A percentile compares a stretch with the other conserved stretches of the same genome.
phyloP scores from a whole-genome alignment of 2,113 vertebrate genomes.

The Cololabis saira region DNA sequence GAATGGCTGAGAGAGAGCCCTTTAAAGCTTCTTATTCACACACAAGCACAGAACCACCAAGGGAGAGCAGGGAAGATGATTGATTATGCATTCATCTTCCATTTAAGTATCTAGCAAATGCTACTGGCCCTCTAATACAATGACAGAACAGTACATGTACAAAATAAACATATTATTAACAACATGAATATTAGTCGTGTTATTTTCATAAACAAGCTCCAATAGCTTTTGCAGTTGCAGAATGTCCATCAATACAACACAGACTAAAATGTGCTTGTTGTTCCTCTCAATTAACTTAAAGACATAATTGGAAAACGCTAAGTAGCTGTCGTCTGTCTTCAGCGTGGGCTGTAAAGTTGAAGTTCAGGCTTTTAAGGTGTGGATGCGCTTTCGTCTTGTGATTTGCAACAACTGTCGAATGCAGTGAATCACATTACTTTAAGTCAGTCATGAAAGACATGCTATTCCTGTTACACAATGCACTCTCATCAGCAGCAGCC shows the following conservation, averaged over 20 bases:
- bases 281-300: slow-evolving; percentile 73
- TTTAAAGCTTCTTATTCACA: slow-evolving; percentile 37
- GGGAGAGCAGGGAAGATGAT: slow-evolving; percentile 1
- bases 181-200: slow-evolving; percentile 45
- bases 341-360: slow-evolving; percentile 47
- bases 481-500: slow-evolving; percentile 40
- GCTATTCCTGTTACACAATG: slow-evolving; percentile 55
- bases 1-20: slow-evolving; percentile 60
- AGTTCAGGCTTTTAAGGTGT: slow-evolving; percentile 59
- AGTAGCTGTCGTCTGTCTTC: slow-evolving; percentile 62
- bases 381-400: slow-evolving; percentile 23
- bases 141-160: slow-evolving; percentile 22
- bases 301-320: slow-evolving; percentile 66
- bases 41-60: slow-evolving; percentile 11
- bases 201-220: slow-evolving; percentile 62
- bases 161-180: slow-evolving; percentile 54
- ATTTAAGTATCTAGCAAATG: slow-evolving; percentile 19
- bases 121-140: slow-evolving; percentile 2
- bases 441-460: slow-evolving; percentile 56
- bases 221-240: slow-evolving; percentile 31
- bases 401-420: slow-evolving; percentile 56
- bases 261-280: slow-evolving; percentile 52
- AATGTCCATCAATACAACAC: slow-evolving; percentile 48
- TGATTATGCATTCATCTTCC: slow-evolving; percentile 42
- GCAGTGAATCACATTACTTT: slow-evolving; percentile 65